A percentile compares a stretch with the other conserved stretches of the same genome.
These are phyloP conservation scores for Exaiptasia diaphana DNA, from an alignment of 64 coral and sea anemone species.

Conservation along the genomic window DNA sequence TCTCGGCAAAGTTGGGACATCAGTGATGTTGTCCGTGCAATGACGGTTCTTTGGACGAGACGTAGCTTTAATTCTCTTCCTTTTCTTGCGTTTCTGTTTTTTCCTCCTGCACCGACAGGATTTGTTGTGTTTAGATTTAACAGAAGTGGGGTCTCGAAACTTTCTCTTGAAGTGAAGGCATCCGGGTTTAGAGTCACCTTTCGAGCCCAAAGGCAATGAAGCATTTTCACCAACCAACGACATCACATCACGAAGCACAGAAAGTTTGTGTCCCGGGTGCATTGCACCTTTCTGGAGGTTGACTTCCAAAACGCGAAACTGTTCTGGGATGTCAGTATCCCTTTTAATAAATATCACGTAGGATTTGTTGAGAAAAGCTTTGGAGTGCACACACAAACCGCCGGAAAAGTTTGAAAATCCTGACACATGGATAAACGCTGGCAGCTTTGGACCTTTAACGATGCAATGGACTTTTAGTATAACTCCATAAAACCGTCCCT, in stretches of 20 bases:
- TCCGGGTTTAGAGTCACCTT: background rate
- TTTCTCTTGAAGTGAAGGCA: conserved; percentile 32
- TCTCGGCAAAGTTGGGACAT: background rate
- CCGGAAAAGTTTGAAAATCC: conserved; percentile 67
- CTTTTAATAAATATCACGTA: conserved; percentile 69
- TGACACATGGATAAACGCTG: conserved; percentile 67
- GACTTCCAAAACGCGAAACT: conserved; percentile 59
- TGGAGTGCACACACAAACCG: conserved; percentile 72
- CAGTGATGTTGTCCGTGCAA: background rate
- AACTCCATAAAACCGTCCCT: conserved; percentile 55
- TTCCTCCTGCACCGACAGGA: conserved; percentile 17
- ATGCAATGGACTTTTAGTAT: conserved; percentile 71
- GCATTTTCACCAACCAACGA: conserved; percentile 40
- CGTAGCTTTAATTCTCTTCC: background rate
- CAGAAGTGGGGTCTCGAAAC: background rate
- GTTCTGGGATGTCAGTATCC: background rate
- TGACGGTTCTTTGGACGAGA: background rate
- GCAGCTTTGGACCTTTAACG: conserved; percentile 69
- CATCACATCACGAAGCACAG: conserved; percentile 65
- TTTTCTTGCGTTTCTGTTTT: conserved; percentile 28
- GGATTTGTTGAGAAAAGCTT: conserved; percentile 71
- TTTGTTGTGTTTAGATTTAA: background rate
- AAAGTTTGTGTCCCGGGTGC: conserved; percentile 24
- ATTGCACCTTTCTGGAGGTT: conserved; percentile 70
- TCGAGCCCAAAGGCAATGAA: conserved; percentile 50